These are phyloP conservation scores for Dicentrarchus labrax DNA, from an alignment of 2,113 vertebrate species.

Conservation along the genomic window DNA sequence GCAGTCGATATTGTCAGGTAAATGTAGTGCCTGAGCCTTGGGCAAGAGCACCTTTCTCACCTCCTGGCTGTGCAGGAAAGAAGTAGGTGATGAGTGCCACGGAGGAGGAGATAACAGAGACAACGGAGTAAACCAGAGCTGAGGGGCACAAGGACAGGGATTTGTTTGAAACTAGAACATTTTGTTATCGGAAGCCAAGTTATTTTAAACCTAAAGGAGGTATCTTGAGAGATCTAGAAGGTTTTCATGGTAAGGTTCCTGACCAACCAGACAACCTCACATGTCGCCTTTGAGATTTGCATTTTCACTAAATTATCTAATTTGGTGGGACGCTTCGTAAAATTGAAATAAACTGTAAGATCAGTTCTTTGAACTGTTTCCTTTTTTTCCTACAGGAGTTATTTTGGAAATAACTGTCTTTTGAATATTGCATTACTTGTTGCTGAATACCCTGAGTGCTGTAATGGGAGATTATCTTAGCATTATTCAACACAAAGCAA, in stretches of 20 bases:
- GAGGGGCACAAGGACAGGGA: slow-evolving; percentile 64
- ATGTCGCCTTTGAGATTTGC: slow-evolving; percentile 1
- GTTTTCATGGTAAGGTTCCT: background rate
- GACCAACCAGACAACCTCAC: slow-evolving; percentile 8
- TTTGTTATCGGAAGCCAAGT: slow-evolving; percentile 66
- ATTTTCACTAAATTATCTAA: background rate
- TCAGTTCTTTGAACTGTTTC: background rate
- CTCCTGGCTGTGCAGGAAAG: slow-evolving; percentile 65
- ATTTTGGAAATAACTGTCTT: slow-evolving; percentile 3
- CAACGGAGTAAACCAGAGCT: slow-evolving; percentile 62
- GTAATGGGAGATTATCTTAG: slow-evolving; percentile 4
- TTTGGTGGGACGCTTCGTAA: background rate
- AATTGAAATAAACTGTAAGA: background rate
- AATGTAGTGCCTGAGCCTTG: slow-evolving; percentile 56
- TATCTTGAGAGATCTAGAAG: slow-evolving; percentile 38
- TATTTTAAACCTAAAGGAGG: slow-evolving; percentile 63
- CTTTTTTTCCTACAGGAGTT: background rate
- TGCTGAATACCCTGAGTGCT: slow-evolving; percentile 5
- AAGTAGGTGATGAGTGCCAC: slow-evolving; percentile 52
- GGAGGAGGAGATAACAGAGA: slow-evolving; percentile 63
- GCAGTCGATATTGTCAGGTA: slow-evolving; percentile 52
- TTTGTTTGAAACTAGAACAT: slow-evolving; percentile 64
- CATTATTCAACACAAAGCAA: slow-evolving; percentile 9
- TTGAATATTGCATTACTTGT: background rate
- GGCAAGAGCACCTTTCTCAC: slow-evolving; percentile 60